Evolutionary conservation across 2,888 invertebrate genomes (phyloP).

Genomic region (Lingula anatina): DNA sequence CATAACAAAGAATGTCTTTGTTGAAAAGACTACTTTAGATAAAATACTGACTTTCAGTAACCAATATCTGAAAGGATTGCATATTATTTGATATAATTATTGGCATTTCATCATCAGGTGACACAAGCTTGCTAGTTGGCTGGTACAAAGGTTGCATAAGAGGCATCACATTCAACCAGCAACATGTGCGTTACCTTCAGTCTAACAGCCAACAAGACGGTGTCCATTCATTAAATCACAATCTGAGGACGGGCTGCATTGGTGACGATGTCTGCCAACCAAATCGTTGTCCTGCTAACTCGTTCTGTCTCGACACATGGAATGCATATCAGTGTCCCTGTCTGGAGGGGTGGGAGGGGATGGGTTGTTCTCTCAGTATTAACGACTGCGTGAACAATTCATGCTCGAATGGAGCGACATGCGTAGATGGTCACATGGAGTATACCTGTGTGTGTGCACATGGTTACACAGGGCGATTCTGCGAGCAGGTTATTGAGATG

Average conservation of each 20-base stretch:
- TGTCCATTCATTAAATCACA: slow-evolving; percentile 11
- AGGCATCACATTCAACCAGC: slow-evolving; percentile 26
- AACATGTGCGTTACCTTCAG: slow-evolving; percentile 12
- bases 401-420: slow-evolving; percentile 22
- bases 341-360: slow-evolving; percentile 35
- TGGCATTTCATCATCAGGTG: too few relatives aligned
- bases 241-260: slow-evolving; percentile 24
- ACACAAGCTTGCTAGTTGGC: slow-evolving; percentile 19
- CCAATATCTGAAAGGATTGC: too few relatives aligned
- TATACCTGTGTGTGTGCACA: slow-evolving; percentile 24
- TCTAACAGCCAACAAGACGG: slow-evolving; percentile 7
- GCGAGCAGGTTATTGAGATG: slow-evolving; percentile 20
- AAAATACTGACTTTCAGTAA: too few relatives aligned
- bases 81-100: too few relatives aligned
- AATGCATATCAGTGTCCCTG: slow-evolving; percentile 33
- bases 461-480: slow-evolving; percentile 24
- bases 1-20: too few relatives aligned
- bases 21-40: too few relatives aligned
- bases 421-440: slow-evolving; percentile 26
- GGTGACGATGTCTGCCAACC: slow-evolving; percentile 28
- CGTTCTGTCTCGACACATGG: slow-evolving; percentile 34
- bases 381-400: slow-evolving; percentile 24
- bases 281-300: slow-evolving; percentile 29
- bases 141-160: slow-evolving; percentile 38
- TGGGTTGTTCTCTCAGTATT: slow-evolving; percentile 24